Conservation (phyloP, 2,888 invertebrate genomes). For the Smittia sp. region DNA sequence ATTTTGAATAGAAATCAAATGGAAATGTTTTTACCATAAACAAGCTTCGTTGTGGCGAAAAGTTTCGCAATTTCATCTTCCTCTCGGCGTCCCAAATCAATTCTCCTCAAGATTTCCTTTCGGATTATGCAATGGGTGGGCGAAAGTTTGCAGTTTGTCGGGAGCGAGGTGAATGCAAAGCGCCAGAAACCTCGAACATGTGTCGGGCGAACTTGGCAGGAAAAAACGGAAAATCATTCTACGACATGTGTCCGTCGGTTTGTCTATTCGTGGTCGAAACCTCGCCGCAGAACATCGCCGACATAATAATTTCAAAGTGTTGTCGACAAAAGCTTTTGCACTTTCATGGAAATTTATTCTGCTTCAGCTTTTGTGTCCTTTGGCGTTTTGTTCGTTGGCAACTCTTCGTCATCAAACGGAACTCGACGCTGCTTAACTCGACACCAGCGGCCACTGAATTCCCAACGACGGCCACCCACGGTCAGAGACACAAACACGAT, state of each 20-base stretch:
- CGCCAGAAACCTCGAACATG: conserved; percentile 9
- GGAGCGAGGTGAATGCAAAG: conserved; percentile 16
- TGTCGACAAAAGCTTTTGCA: not conserved
- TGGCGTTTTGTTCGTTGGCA: too few species aligned
- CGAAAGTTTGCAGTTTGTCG: not conserved
- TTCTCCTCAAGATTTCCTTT: not conserved
- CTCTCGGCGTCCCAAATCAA: not conserved
- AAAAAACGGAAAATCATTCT: not conserved
- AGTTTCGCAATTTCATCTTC: conserved; percentile 1
- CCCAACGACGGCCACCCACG: not conserved
- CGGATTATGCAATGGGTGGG: not conserved
- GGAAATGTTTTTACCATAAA: conserved; percentile 25
- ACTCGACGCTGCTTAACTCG: not conserved
- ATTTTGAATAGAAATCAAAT: conserved; percentile 32
- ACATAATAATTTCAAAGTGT: conserved; percentile 7
- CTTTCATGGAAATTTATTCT: conserved; percentile 1
- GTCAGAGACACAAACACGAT: not conserved
- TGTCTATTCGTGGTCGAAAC: not conserved
- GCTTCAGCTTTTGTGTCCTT: too few species aligned
- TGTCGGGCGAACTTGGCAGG: not conserved
- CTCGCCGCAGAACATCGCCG: not conserved
- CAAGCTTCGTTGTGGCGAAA: not conserved
- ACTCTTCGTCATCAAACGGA: not conserved
- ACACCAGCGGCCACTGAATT: not conserved
- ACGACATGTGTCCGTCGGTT: conserved; percentile 5